Conservation (phyloP, 2,797 vertebrate species). For the Lindbergichthys nudifrons region DNA sequence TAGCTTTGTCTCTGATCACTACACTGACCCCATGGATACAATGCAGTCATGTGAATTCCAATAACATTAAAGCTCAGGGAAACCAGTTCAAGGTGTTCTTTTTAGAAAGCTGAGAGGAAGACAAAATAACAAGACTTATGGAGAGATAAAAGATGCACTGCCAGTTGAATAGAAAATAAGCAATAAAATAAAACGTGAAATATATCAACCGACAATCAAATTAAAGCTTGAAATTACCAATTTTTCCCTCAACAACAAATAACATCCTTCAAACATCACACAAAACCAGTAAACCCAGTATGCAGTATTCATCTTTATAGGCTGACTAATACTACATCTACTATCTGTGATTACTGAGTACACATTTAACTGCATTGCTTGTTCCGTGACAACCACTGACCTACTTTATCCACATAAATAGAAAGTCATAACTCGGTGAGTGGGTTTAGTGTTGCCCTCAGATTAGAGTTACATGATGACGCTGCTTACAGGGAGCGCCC, state of each 20-base stretch:
- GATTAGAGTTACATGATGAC: slow-evolving; percentile 37
- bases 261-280: slow-evolving; percentile 3
- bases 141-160: background rate
- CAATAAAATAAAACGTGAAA: background rate
- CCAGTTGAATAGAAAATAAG: background rate
- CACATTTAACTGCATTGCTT: slow-evolving; percentile 8
- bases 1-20: slow-evolving; percentile 31
- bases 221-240: background rate
- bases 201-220: background rate
- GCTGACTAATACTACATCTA: slow-evolving; percentile 46
- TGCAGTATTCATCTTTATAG: background rate
- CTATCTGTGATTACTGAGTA: slow-evolving; percentile 5
- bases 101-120: background rate
- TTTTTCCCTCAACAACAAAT: background rate
- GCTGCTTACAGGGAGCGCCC: slow-evolving; percentile 41
- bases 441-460: slow-evolving; percentile 26
- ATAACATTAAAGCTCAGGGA: slow-evolving; percentile 20
- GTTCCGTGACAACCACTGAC: slow-evolving; percentile 6
- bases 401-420: slow-evolving; percentile 47
- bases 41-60: slow-evolving; percentile 25
- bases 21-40: slow-evolving; percentile 8
- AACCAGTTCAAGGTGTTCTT: slow-evolving; percentile 20
- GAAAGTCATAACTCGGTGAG: slow-evolving; percentile 32
- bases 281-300: background rate
- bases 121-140: background rate